Percentiles rank a stretch among this genome's conserved stretches.
phyloP scores from a whole-genome alignment of 2,113 vertebrate genomes.

The Elaphurus davidianus region DNA sequence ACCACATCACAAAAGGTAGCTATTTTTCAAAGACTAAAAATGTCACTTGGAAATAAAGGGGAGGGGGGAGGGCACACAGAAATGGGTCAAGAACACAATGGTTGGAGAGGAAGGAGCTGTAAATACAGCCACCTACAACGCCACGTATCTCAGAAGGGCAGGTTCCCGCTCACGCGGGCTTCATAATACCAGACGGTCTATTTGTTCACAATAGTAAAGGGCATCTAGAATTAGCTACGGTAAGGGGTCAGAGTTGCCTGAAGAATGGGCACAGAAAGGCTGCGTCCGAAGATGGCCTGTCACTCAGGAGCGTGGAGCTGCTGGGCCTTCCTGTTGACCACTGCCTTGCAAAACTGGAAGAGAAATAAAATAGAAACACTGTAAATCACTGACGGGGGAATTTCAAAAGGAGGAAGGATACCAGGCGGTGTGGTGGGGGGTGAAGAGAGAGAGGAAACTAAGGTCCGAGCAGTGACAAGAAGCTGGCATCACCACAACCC shows the following conservation, averaged over 20 bases:
- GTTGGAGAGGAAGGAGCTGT: constrained; percentile 77
- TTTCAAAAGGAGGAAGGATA: constrained; percentile 32
- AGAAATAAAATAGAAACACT: constrained; percentile 67
- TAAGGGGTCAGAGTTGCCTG: constrained; percentile 82
- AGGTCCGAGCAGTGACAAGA: not conserved
- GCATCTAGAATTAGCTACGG: constrained; percentile 87
- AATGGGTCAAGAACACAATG: constrained; percentile 79
- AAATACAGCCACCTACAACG: constrained; percentile 79
- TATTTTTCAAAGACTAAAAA: constrained; percentile 82
- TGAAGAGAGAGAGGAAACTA: not conserved
- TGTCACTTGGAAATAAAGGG: constrained; percentile 83
- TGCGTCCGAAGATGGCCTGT: constrained; percentile 84
- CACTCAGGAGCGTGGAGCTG: constrained; percentile 82
- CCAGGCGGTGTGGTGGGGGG: not conserved
- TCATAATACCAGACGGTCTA: constrained; percentile 84
- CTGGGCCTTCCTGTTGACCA: constrained; percentile 84
- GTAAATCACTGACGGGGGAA: not conserved
- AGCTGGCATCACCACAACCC: not conserved
- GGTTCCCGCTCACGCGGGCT: constrained; percentile 72
- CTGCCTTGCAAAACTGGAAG: constrained; percentile 84
- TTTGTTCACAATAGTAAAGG: constrained; percentile 87
- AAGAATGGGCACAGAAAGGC: constrained; percentile 83
- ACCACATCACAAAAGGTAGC: constrained; percentile 84
- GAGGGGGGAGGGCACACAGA: constrained; percentile 69
- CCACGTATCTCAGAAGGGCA: constrained; percentile 77